phyloP scores from a whole-genome alignment of 2,113 vertebrate species.

The Lasiurus borealis region DNA sequence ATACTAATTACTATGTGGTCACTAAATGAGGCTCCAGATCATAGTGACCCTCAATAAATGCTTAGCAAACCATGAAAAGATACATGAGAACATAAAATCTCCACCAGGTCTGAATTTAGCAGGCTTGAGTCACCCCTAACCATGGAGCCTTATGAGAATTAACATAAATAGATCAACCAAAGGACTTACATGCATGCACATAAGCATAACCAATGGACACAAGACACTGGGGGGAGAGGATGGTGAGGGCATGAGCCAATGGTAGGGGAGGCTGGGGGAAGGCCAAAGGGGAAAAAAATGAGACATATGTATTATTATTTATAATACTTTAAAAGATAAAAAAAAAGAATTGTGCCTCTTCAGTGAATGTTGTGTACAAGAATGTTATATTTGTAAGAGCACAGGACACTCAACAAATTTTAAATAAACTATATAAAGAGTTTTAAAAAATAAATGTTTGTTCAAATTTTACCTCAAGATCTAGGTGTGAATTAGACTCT shows the following conservation, averaged over 20 bases:
- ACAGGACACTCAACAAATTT: conserved; percentile 69
- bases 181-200: no score
- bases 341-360: conserved; percentile 64
- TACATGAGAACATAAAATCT: background rate
- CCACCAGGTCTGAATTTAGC: background rate
- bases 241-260: no score
- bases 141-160: background rate
- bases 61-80: background rate
- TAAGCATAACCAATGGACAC: no score
- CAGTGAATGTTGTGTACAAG: conserved; percentile 71
- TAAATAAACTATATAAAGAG: conserved; percentile 72
- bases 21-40: background rate
- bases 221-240: no score
- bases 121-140: background rate
- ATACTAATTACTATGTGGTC: background rate
- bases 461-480: conserved; percentile 14
- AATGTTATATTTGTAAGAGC: conserved; percentile 72
- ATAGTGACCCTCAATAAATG: background rate
- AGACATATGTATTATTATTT: no score
- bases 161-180: background rate
- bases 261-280: no score
- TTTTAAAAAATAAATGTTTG: background rate
- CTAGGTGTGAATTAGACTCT: conserved; percentile 38
- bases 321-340: no score
- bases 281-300: no score